These are phyloP conservation scores for Drosophila arizonae DNA, from an alignment of 1,140 invertebrate genomes.

Conservation along the genomic window DNA sequence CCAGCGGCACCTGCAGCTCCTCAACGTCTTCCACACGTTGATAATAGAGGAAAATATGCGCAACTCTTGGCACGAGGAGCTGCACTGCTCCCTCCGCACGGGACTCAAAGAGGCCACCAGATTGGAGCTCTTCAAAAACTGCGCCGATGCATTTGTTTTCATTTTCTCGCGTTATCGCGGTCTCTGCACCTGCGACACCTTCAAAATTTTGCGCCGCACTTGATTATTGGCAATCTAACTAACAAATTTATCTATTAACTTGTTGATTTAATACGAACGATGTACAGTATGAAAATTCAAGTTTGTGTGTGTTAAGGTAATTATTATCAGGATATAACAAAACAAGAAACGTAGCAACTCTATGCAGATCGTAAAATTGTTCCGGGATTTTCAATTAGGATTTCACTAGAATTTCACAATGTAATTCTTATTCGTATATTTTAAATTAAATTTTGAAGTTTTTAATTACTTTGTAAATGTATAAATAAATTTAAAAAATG, in stretches of 20 bases:
- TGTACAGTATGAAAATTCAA: too few species aligned
- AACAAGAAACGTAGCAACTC: too few species aligned
- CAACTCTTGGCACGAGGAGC: conserved; percentile 64
- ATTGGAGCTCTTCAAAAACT: conserved; percentile 37
- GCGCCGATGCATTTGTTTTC: conserved; percentile 57
- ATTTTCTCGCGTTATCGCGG: conserved; percentile 61
- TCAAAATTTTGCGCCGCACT: conserved; percentile 38
- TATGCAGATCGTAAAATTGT: too few species aligned
- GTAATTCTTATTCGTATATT: too few species aligned
- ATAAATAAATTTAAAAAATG: too few species aligned
- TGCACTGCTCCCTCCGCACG: conserved; percentile 41
- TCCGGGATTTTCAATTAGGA: too few species aligned
- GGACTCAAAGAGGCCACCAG: conserved; percentile 47
- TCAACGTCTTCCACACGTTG: conserved; percentile 54
- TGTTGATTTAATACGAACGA: too few species aligned
- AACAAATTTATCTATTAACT: background rate
- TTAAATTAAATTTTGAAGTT: too few species aligned
- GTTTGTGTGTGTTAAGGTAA: too few species aligned
- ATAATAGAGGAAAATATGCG: conserved; percentile 48
- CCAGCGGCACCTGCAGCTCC: conserved; percentile 54
- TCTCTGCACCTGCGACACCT: conserved; percentile 65
- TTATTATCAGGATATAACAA: too few species aligned
- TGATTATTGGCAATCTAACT: conserved; percentile 18
- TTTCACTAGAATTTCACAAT: too few species aligned
- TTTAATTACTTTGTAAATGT: too few species aligned